phyloP scores from a whole-genome alignment of 2,797 vertebrate species.

The Catamblyrhynchus diadema region DNA sequence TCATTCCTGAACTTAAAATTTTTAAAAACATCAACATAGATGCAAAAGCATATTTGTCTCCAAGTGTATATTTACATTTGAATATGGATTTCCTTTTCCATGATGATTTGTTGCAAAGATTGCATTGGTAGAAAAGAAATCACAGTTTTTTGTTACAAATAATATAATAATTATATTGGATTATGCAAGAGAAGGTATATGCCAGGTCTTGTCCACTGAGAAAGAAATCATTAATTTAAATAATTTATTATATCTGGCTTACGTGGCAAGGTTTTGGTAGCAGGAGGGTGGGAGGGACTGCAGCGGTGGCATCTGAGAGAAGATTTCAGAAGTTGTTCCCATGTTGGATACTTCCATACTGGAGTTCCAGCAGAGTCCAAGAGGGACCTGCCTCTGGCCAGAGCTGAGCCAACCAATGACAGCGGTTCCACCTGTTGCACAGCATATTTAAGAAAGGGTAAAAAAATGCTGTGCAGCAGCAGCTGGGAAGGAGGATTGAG shows the following conservation, averaged over 20 bases:
- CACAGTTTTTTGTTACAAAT: background rate
- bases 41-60: background rate
- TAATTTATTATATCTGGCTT: background rate
- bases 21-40: background rate
- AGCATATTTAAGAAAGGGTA: background rate
- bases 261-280: background rate
- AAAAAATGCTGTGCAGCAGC: background rate
- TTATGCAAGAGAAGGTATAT: background rate
- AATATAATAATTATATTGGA: background rate
- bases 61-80: background rate
- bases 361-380: background rate
- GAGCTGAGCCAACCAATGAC: background rate
- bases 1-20: background rate
- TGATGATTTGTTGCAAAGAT: background rate
- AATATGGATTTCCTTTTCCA: background rate
- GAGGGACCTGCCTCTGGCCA: background rate
- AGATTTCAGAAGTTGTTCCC: background rate
- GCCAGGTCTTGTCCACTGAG: background rate
- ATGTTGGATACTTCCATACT: background rate
- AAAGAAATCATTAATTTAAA: background rate
- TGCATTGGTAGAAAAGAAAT: background rate
- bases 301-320: background rate
- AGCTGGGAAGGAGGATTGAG: background rate
- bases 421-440: background rate
- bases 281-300: fast-evolving